These are phyloP conservation scores for Pholis gunnellus DNA, from an alignment of 2,113 vertebrate species.

Conservation along the genomic window DNA sequence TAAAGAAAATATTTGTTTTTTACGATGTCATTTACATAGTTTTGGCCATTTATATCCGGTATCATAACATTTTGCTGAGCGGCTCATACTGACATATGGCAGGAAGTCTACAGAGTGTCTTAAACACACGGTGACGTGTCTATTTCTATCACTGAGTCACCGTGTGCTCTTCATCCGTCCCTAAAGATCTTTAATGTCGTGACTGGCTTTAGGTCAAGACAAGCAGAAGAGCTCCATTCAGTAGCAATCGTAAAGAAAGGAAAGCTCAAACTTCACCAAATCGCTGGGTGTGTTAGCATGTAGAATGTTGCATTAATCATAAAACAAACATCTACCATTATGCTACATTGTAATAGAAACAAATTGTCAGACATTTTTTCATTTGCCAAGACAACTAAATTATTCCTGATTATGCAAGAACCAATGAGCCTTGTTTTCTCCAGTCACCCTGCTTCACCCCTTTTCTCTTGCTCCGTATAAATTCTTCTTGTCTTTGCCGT, in stretches of 20 bases:
- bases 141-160: background rate
- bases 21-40: too few relatives aligned
- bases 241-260: background rate
- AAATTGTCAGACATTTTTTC: constrained; percentile 6
- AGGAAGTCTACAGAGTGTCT: background rate
- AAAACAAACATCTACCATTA: too few relatives aligned
- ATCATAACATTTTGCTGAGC: background rate
- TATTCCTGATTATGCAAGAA: constrained; percentile 23
- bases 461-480: background rate
- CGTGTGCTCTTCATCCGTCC: background rate
- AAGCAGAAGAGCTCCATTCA: background rate
- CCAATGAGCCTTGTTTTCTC: constrained; percentile 9
- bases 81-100: background rate
- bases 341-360: background rate
- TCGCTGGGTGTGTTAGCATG: too few relatives aligned
- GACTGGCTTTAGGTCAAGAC: background rate
- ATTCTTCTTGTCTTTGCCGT: constrained; percentile 18
- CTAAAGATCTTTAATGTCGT: background rate
- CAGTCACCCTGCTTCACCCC: constrained; percentile 1
- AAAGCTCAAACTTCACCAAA: background rate
- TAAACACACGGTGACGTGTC: background rate
- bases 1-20: too few relatives aligned
- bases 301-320: background rate
- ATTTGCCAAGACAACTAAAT: constrained; percentile 14
- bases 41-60: too few relatives aligned